A percentile compares a stretch with the other conserved stretches of the same genome.
phyloP scores from a whole-genome alignment of 2,888 invertebrate species.

The Monochamus alternatus region DNA sequence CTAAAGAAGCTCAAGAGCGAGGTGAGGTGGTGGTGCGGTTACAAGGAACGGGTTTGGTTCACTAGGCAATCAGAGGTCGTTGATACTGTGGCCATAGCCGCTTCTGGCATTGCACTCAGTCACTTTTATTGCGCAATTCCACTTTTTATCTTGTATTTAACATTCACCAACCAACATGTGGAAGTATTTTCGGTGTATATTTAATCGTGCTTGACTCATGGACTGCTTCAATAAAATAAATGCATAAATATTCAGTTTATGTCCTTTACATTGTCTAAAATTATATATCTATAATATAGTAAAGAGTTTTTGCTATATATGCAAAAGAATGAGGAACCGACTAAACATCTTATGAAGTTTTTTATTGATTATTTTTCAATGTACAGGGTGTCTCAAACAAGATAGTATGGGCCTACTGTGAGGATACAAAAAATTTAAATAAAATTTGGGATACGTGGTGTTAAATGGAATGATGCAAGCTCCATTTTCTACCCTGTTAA shows the following conservation, averaged over 20 bases:
- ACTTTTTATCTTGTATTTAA: conserved; percentile 47
- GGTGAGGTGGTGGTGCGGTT: conserved; percentile 48
- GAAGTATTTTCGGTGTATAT: conserved; percentile 4
- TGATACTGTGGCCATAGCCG: conserved; percentile 66
- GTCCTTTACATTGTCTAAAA: neutral
- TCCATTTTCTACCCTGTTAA: too few relatives aligned
- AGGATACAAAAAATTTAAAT: too few relatives aligned
- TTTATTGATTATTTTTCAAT: neutral
- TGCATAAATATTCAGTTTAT: neutral
- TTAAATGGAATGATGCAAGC: too few relatives aligned
- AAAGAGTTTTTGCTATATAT: neutral
- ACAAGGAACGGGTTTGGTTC: conserved; percentile 69
- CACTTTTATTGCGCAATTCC: conserved; percentile 60
- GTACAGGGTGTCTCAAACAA: too few relatives aligned
- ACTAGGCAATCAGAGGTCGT: conserved; percentile 72
- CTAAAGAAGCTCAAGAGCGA: conserved; percentile 29
- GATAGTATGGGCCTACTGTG: too few relatives aligned
- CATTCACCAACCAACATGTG: conserved; percentile 20
- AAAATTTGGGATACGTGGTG: too few relatives aligned
- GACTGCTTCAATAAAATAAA: neutral
- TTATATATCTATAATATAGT: neutral
- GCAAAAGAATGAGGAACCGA: neutral
- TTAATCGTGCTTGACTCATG: neutral
- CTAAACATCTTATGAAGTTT: neutral
- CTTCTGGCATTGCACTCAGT: conserved; percentile 55